Percentiles rank a stretch among this genome's conserved stretches.
phyloP scores from a whole-genome alignment of 2,113 vertebrate genomes.

The Chionomys nivalis region DNA sequence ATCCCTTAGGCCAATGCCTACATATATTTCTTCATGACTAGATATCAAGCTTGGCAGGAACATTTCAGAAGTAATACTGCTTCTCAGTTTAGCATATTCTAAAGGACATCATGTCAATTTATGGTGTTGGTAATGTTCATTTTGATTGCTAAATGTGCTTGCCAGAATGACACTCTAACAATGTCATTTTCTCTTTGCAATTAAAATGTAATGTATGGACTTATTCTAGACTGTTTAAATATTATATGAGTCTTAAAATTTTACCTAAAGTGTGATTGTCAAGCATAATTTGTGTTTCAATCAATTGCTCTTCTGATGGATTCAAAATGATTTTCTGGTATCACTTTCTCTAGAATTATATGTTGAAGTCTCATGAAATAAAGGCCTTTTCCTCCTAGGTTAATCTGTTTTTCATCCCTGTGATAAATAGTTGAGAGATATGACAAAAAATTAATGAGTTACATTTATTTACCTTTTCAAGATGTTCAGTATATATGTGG shows the following conservation, averaged over 20 bases:
- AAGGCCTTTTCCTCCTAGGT: not conserved
- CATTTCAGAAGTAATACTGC: not conserved
- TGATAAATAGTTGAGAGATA: not conserved
- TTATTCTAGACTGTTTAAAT: not conserved
- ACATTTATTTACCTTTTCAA: not conserved
- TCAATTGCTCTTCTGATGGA: not conserved
- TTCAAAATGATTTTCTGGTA: not conserved
- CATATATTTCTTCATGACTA: not conserved
- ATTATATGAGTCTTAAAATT: not conserved
- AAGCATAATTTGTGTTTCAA: not conserved
- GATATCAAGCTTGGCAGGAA: not conserved
- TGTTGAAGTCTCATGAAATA: not conserved
- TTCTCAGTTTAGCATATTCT: not conserved
- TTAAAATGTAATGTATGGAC: not conserved
- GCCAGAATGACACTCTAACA: not conserved
- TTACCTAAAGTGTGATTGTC: not conserved
- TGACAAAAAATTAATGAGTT: not conserved
- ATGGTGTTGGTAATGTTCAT: not conserved
- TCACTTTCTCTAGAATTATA: not conserved
- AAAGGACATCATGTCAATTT: not conserved
- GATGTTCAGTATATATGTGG: not conserved
- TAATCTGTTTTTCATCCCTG: not conserved
- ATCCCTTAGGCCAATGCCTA: not conserved
- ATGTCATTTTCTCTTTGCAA: not conserved
- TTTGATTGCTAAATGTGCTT: constrained; percentile 8